phyloP scores from a whole-genome alignment of 2,888 invertebrate genomes.

The Automeris io region DNA sequence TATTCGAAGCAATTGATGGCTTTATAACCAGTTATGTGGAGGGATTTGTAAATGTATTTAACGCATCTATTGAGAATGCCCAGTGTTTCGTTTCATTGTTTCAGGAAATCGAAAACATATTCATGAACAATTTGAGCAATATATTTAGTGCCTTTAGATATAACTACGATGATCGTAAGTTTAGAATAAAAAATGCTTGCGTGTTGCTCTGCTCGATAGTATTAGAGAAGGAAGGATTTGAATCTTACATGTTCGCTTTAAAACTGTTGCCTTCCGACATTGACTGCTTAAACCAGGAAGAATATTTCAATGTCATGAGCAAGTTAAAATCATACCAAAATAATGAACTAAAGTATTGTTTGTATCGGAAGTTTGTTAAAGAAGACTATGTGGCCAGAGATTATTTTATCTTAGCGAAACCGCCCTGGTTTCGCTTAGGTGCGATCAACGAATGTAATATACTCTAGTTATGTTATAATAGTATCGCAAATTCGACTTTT shows the following conservation, averaged over 20 bases:
- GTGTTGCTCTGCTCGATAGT: conserved; percentile 8
- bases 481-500: too few species aligned
- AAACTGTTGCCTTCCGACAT: conserved; percentile 21
- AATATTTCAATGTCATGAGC: conserved; percentile 17
- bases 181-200: conserved; percentile 9
- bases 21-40: conserved; percentile 19
- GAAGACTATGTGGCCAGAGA: conserved; percentile 13
- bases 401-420: too few species aligned
- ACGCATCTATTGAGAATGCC: conserved; percentile 19
- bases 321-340: conserved; percentile 21
- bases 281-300: conserved; percentile 5
- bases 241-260: conserved; percentile 25
- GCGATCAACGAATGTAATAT: too few species aligned
- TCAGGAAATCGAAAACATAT: background rate
- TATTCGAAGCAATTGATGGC: conserved; percentile 6
- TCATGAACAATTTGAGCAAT: background rate
- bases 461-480: too few species aligned
- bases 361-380: conserved; percentile 23
- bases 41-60: conserved; percentile 22
- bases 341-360: conserved; percentile 22
- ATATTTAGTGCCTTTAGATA: background rate
- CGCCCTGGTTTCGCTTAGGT: too few species aligned
- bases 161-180: background rate
- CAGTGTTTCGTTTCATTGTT: background rate
- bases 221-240: conserved; percentile 11